Percentiles rank a stretch among this genome's conserved stretches.
phyloP scores from a whole-genome alignment of 1,140 invertebrate species.

The Solenopsis fugax region DNA sequence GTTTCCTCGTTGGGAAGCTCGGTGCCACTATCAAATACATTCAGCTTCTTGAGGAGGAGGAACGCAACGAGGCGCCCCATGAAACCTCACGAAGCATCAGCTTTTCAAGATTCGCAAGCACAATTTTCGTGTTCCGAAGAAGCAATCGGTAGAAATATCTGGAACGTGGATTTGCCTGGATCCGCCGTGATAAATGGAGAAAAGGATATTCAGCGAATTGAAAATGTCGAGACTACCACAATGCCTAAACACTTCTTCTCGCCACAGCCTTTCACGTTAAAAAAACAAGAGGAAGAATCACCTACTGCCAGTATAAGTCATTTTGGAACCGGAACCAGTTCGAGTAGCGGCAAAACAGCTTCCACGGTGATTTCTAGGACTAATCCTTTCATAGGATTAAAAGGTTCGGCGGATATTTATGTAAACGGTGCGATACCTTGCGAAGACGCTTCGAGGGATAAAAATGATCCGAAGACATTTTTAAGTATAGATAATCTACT shows the following conservation, averaged over 20 bases:
- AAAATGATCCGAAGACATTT: slow-evolving; percentile 68
- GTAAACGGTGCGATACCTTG: slow-evolving; percentile 77
- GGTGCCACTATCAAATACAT: background rate
- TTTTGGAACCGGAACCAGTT: slow-evolving; percentile 75
- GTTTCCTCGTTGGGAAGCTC: slow-evolving; percentile 7
- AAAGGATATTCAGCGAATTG: background rate
- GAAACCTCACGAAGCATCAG: background rate
- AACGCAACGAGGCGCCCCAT: slow-evolving; percentile 21
- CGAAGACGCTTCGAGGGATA: slow-evolving; percentile 7
- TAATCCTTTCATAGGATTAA: slow-evolving; percentile 60
- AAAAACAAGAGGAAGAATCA: slow-evolving; percentile 47
- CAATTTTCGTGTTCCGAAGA: slow-evolving; percentile 3
- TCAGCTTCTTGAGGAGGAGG: slow-evolving; percentile 8
- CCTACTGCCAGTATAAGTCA: slow-evolving; percentile 55
- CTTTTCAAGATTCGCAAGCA: slow-evolving; percentile 4
- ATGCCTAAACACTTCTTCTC: slow-evolving; percentile 85
- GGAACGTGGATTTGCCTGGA: background rate
- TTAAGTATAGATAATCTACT: slow-evolving; percentile 76
- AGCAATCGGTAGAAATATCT: background rate
- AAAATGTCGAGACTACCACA: slow-evolving; percentile 1
- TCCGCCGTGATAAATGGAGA: background rate
- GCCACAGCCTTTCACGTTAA: slow-evolving; percentile 78
- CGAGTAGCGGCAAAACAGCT: slow-evolving; percentile 76
- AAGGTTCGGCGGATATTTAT: slow-evolving; percentile 81
- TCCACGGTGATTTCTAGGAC: slow-evolving; percentile 78